Base-by-base conservation (phyloP, 2,888 invertebrate genomes). In the Ditylenchus weischeri region DNA sequence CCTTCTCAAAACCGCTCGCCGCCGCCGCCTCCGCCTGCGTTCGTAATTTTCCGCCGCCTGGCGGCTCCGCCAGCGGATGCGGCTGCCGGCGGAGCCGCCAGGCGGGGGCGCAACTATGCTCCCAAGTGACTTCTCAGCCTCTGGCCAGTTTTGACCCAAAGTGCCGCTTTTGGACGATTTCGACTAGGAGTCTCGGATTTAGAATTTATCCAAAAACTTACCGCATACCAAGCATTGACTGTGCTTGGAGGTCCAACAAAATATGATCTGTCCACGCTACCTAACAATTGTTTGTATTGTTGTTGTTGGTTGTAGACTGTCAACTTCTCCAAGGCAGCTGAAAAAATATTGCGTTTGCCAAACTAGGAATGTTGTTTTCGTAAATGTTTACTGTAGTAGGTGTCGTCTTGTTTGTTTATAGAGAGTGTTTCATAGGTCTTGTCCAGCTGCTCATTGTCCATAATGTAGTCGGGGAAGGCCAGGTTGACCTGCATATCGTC, bases 221-320 rank as follows among this genome's bases (percentile, higher is more conserved):
- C 70, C 65, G 68, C 75, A 60, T 78, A 79, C 78, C 78, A 79
- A 0, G 78, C 78, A 57, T 78, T 78, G 35, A 79, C 79, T 2
- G 73, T 76, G 57, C 70, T 75, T 10, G 79, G 77, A 54, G 77
- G 76, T 65, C 79, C 79, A 1, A 77, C 67, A 73, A 79, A 79
- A 62, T 77, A 76, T 19, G 13, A 35, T 47, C 77, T 69, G 57
- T 76, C 70, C 18, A 77, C 72, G 10, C 18, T n/a, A 10, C 54
- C 49, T 18, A 65, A 72, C 49, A 77, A 63, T 57, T 76, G 76
- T 8, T 70, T 71, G 69, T 74, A 77, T 57, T 73, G 72, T 13
- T 74, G 47, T 11, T 65, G 69, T 13, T 74, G 62, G 65, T 74
- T 74, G 73, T 75, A 77, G 38, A 68, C 71, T 57, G 49, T 71